A percentile compares a stretch with the other conserved stretches of the same genome.
These are phyloP conservation scores for Shargacucullia verbasci DNA, from an alignment of 2,888 invertebrate genomes.

Conservation along the genomic window DNA sequence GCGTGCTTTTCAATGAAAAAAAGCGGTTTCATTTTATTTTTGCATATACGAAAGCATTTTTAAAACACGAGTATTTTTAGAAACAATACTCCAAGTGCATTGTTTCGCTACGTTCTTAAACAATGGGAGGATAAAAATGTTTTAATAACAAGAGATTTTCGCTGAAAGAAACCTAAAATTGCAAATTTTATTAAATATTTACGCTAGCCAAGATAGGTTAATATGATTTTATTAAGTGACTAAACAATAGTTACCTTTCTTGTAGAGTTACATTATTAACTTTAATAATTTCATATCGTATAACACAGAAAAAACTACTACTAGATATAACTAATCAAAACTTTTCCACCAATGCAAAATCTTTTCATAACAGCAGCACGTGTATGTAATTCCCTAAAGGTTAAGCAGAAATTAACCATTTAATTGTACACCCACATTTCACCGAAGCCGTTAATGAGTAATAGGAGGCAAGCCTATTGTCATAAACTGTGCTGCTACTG, in stretches of 20 bases:
- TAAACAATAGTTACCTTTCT: constrained; percentile 6
- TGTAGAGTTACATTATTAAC: no score
- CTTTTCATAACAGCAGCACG: no score
- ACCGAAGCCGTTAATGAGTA: no score
- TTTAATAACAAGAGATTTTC: constrained; percentile 35
- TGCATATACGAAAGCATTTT: constrained; percentile 30
- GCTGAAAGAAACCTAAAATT: constrained; percentile 28
- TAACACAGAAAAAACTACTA: no score
- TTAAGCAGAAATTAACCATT: no score
- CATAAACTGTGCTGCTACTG: no score
- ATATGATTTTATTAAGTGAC: constrained; percentile 21
- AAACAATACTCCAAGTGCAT: constrained; percentile 43
- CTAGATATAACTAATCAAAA: no score
- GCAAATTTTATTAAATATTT: constrained; percentile 40
- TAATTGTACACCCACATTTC: no score
- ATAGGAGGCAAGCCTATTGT: no score
- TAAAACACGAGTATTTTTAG: constrained; percentile 29
- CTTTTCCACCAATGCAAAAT: no score
- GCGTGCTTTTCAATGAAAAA: constrained; percentile 16
- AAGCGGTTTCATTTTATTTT: constrained; percentile 3
- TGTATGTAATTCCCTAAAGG: no score
- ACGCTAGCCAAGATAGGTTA: constrained; percentile 21
- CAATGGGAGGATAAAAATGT: constrained; percentile 41
- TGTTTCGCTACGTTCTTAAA: constrained; percentile 37
- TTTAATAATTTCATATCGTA: no score